Evolutionary conservation across 2,113 vertebrate species (phyloP), one percentile per base, ranked within the genome.

Genomic region (Apodemus speciosus): DNA sequence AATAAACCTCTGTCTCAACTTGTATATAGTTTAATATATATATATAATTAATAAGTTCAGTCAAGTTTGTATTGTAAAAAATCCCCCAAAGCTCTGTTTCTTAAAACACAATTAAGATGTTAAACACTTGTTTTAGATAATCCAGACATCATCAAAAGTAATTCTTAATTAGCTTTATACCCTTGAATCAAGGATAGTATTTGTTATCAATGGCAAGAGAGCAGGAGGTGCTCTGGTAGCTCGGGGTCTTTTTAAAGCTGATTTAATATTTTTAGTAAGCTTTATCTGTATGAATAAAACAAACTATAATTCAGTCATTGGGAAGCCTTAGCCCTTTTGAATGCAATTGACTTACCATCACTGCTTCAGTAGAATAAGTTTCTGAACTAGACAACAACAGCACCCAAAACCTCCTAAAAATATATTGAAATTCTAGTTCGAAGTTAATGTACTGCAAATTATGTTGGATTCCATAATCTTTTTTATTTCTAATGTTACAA

Each of bases 251-350:
- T 96, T 94, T 91, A 92, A 94, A 95, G 38, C 75, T 96, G 93
- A 97, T 94, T 97, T 94, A 95, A 92, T 96, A 96, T 96, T 94
- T 83, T 93, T 51, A 66, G 53, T 76, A 89, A 89, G 64, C 87
- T 95, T 94, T 46, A 84, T 51, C 49, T 30, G 32, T 92, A 80
- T 87, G 58, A 53, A 32, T 88, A 91, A 96, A 95, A 92, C 13
- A 20, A 49, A 68, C 53, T 79, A 4, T 43, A 84, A 95, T 56
- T 72, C 53, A 89, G 64, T 71, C 69, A 69, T 66, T 73, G 69
- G 23, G 25, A 93, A 90, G 72, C 11, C 58, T 21, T 38, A 40
- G 66, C 23, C 58, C 40, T 95, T 96, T 89, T 69, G 56, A 95
- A 89, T 51, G 75, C 23, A 94, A 68, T 79, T 87, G 83, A 89